Conservation (phyloP, 2,797 vertebrate genomes). For the Craterocephalus amniculus region DNA sequence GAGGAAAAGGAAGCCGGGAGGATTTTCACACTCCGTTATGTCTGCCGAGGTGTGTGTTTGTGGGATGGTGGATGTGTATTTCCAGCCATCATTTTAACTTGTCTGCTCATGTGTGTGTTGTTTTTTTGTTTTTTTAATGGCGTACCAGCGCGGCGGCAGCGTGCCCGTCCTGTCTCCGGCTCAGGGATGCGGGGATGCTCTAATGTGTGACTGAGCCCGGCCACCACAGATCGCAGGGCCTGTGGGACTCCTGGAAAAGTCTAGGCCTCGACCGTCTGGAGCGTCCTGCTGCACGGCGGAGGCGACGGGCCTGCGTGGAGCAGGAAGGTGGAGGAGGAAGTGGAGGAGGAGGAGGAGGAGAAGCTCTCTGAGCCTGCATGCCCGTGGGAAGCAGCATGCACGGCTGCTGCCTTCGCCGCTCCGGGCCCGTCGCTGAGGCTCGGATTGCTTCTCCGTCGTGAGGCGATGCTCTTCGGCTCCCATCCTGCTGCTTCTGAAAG, state of each 20-base stretch:
- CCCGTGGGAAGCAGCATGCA: conserved; percentile 87
- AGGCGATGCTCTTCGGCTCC: conserved; percentile 48
- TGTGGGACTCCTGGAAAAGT: conserved; percentile 80
- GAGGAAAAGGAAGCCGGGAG: conserved; percentile 45
- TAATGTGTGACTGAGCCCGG: conserved; percentile 78
- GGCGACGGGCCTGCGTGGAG: conserved; percentile 62
- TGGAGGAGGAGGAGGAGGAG: conserved; percentile 67
- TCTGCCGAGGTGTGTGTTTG: conserved; percentile 63
- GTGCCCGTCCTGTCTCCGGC: conserved; percentile 51
- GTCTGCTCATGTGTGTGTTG: conserved; percentile 36
- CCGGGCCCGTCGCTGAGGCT: conserved; percentile 60
- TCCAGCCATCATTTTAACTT: conserved; percentile 68
- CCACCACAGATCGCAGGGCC: conserved; percentile 69
- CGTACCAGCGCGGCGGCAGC: conserved; percentile 56
- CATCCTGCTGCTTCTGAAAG: conserved; percentile 30
- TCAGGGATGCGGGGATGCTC: conserved; percentile 69
- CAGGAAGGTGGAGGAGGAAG: conserved; percentile 68
- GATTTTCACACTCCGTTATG: conserved; percentile 67
- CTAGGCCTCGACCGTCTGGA: conserved; percentile 79
- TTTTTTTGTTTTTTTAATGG: conserved; percentile 31
- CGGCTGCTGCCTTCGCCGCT: conserved; percentile 70
- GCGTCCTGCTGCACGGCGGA: conserved; percentile 55
- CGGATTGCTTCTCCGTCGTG: conserved; percentile 42
- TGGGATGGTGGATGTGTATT: conserved; percentile 59
- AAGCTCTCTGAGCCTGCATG: conserved; percentile 76